Conservation (phyloP, 2,113 vertebrate species). For the Gymnobelideus leadbeateri region DNA sequence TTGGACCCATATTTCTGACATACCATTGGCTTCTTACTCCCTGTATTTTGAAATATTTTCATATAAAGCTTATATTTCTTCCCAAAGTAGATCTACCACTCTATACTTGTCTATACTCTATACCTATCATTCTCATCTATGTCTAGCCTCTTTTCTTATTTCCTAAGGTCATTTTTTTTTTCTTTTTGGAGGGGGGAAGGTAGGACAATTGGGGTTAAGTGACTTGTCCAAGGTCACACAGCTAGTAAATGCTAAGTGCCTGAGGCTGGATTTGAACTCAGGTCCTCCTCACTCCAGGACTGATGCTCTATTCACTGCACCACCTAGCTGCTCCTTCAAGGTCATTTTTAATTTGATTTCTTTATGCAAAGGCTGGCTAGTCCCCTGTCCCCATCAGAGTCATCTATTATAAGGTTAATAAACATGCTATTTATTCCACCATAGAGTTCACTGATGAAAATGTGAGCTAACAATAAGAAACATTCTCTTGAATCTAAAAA, state of each 20-base stretch:
- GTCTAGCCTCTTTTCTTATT: neutral
- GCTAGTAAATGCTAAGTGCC: too few species aligned
- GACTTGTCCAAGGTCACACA: too few species aligned
- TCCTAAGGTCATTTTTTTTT: constrained; percentile 10
- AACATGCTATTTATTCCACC: constrained; percentile 10
- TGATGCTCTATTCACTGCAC: too few species aligned
- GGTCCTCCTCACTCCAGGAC: too few species aligned
- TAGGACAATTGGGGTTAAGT: too few species aligned
- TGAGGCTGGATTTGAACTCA: too few species aligned
- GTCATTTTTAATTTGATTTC: constrained; percentile 26
- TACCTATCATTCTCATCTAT: neutral
- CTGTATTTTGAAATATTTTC: neutral
- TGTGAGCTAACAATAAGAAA: constrained; percentile 27
- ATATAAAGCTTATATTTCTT: neutral
- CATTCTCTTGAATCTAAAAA: constrained; percentile 33
- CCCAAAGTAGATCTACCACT: neutral
- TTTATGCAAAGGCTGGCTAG: constrained; percentile 10
- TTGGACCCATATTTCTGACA: neutral
- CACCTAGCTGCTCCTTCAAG: neutral
- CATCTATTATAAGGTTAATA: neutral
- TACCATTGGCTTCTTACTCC: neutral
- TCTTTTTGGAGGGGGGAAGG: too few species aligned
- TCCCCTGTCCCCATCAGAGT: neutral
- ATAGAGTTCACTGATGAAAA: constrained; percentile 4
- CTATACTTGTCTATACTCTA: neutral